Conservation (phyloP, 1,140 invertebrate genomes). For the Zaprionus ghesquierei region DNA sequence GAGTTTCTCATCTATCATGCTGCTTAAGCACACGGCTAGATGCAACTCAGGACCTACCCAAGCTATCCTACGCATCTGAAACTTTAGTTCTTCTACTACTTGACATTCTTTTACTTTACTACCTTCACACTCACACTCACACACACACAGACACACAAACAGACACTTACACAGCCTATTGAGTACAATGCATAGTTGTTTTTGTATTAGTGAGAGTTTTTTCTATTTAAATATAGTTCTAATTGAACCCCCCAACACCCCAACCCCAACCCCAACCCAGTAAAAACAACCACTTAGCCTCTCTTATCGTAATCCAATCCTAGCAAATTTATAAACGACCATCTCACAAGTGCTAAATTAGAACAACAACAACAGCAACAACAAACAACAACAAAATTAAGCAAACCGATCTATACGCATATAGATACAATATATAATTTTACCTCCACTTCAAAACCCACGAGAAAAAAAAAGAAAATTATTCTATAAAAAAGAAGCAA, state of each 20-base stretch:
- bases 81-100: not conserved
- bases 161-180: slow-evolving; percentile 15
- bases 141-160: not conserved
- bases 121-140: not conserved
- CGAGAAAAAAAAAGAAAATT: slow-evolving; percentile 10
- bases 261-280: not conserved
- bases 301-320: slow-evolving; percentile 36
- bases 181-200: slow-evolving; percentile 40
- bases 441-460: not conserved
- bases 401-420: slow-evolving; percentile 30
- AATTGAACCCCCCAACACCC: not conserved
- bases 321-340: slow-evolving; percentile 72
- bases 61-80: not conserved
- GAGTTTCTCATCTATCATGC: not conserved
- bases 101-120: slow-evolving; percentile 10
- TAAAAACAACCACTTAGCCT: slow-evolving; percentile 33
- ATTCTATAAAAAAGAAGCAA: slow-evolving; percentile 31
- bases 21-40: not conserved
- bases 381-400: slow-evolving; percentile 11
- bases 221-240: slow-evolving; percentile 41
- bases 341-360: slow-evolving; percentile 83
- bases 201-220: slow-evolving; percentile 44
- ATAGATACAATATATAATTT: slow-evolving; percentile 18
- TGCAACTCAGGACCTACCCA: not conserved
- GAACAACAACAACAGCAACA: slow-evolving; percentile 39